Evolutionary conservation across 1,140 invertebrate genomes (phyloP).

Genomic region (Conus ventricosus): DNA sequence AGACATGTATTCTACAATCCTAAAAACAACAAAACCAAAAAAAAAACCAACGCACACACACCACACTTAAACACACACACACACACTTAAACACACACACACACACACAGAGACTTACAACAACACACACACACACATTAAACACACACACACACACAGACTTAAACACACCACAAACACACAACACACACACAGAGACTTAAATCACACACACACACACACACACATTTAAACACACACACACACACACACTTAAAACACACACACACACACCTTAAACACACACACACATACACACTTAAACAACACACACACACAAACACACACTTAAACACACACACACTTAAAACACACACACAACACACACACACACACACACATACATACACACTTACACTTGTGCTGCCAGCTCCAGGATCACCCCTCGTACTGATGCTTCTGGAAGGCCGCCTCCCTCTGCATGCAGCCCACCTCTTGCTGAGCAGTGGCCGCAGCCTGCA

Average conservation of each 20-base stretch:
- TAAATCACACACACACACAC: too few species aligned
- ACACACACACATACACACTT: too few species aligned
- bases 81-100: neutral
- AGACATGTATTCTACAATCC: neutral
- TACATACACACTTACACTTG: slow-evolving; percentile 40
- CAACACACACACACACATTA: neutral
- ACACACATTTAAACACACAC: too few species aligned
- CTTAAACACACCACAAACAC: neutral
- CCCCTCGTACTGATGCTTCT: slow-evolving; percentile 43
- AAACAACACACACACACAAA: too few species aligned
- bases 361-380: neutral
- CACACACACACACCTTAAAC: too few species aligned
- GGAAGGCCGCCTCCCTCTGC: neutral
- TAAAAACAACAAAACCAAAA: neutral
- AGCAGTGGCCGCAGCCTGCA: slow-evolving; percentile 38
- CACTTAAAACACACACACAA: too few species aligned
- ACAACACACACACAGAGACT: slow-evolving; percentile 8
- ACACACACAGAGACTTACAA: slow-evolving; percentile 34
- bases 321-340: too few species aligned
- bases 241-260: too few species aligned
- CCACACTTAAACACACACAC: too few species aligned
- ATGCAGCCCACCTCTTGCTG: slow-evolving; percentile 35
- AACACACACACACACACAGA: slow-evolving; percentile 39
- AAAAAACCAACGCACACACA: too few species aligned
- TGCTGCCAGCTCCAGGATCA: slow-evolving; percentile 48